phyloP scores from a whole-genome alignment of 2,797 vertebrate species.

The Poeciliopsis turneri region DNA sequence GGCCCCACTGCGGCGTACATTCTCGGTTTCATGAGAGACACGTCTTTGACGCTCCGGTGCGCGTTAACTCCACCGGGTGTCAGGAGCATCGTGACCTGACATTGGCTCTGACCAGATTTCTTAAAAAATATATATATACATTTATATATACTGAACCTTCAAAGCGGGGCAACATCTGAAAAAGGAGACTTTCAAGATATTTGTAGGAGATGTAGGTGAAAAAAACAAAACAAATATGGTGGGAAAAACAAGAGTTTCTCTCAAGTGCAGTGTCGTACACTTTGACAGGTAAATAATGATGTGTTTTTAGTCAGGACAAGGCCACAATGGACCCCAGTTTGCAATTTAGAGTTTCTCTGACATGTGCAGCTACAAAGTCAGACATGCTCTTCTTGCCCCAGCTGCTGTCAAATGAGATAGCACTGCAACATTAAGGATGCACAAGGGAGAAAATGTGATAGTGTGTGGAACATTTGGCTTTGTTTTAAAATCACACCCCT shows the following conservation, averaged over 20 bases:
- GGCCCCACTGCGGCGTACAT: slow-evolving; percentile 56
- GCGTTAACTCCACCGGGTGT: slow-evolving; percentile 58
- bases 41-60: slow-evolving; percentile 60
- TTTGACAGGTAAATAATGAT: slow-evolving; percentile 67
- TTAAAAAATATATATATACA: background rate
- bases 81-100: slow-evolving; percentile 53
- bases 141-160: slow-evolving; percentile 21
- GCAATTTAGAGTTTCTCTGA: slow-evolving; percentile 59
- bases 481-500: slow-evolving; percentile 6
- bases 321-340: slow-evolving; percentile 50
- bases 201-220: slow-evolving; percentile 18
- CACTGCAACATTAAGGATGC: slow-evolving; percentile 3
- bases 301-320: slow-evolving; percentile 49
- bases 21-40: slow-evolving; percentile 51
- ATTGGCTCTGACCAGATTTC: slow-evolving; percentile 34
- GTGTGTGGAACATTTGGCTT: slow-evolving; percentile 3
- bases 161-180: slow-evolving; percentile 42
- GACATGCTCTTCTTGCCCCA: slow-evolving; percentile 30
- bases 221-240: background rate
- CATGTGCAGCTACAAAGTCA: slow-evolving; percentile 43
- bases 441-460: background rate
- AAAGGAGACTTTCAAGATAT: slow-evolving; percentile 47
- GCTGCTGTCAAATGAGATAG: slow-evolving; percentile 27
- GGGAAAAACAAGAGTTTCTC: slow-evolving; percentile 36
- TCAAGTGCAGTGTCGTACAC: slow-evolving; percentile 39